A percentile compares a stretch with the other conserved stretches of the same genome.
phyloP scores from a whole-genome alignment of 1,140 invertebrate species.

The Aphis craccivora region DNA sequence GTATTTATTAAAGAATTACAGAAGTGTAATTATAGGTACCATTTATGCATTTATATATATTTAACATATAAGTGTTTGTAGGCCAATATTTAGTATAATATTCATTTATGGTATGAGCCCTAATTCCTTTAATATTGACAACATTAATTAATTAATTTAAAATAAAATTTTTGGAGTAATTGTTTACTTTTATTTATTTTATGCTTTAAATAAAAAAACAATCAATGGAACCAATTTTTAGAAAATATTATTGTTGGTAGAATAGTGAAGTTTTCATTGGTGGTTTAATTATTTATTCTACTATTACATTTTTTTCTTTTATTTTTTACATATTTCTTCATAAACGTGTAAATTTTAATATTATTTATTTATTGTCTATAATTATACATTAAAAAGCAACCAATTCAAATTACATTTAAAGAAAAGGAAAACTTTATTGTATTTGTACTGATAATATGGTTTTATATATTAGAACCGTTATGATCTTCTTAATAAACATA shows the following conservation, averaged over 20 bases:
- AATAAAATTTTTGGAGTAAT: neutral
- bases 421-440: neutral
- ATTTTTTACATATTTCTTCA: neutral
- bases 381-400: neutral
- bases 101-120: neutral
- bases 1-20: conserved; percentile 20
- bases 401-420: neutral
- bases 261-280: neutral
- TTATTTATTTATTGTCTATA: conserved; percentile 10
- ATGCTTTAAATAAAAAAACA: neutral
- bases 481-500: neutral
- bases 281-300: conserved; percentile 17
- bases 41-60: conserved; percentile 43
- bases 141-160: neutral
- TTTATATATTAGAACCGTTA: neutral
- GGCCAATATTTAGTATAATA: conserved; percentile 21
- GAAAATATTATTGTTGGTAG: conserved; percentile 41
- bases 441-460: neutral
- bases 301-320: neutral
- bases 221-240: neutral
- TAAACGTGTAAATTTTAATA: neutral
- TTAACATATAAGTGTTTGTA: conserved; percentile 24
- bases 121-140: neutral
- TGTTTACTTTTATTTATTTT: neutral
- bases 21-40: conserved; percentile 34